Percentiles rank a stretch among this genome's conserved stretches.
Evolutionary conservation across 2,797 vertebrate genomes (phyloP).

Genomic region (Neosalanx taihuensis): DNA sequence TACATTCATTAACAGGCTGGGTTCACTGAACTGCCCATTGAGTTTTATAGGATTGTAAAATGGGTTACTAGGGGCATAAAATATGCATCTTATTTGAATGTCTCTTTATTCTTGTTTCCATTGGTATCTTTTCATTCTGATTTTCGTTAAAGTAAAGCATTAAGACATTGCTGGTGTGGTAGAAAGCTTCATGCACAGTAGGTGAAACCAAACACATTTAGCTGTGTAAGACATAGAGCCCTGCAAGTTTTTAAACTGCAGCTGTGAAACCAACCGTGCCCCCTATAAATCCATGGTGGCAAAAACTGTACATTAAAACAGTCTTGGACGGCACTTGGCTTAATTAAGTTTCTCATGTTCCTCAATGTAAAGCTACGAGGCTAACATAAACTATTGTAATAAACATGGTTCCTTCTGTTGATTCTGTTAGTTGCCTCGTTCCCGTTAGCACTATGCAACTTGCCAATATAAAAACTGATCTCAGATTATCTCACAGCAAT

Average conservation of each 20-base stretch:
- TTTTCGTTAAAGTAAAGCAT: too few relatives aligned
- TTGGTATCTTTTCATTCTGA: background rate
- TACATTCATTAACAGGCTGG: too few relatives aligned
- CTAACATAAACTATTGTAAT: background rate
- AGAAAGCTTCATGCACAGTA: background rate
- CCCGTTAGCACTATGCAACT: background rate
- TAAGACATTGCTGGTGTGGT: background rate
- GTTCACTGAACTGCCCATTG: too few relatives aligned
- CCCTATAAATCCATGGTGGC: background rate
- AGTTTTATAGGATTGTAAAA: background rate
- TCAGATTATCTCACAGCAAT: background rate
- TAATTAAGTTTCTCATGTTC: background rate
- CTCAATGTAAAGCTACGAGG: background rate
- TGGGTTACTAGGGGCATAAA: background rate
- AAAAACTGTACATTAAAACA: background rate
- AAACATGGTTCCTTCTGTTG: background rate
- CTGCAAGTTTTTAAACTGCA: background rate
- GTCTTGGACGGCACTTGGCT: background rate
- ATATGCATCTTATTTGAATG: background rate
- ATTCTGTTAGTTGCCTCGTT: too few relatives aligned
- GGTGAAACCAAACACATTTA: background rate
- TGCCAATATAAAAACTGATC: background rate
- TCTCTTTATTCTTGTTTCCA: background rate
- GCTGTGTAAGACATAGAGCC: background rate
- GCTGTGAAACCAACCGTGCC: background rate